A percentile compares a stretch with the other conserved stretches of the same genome.
Evolutionary conservation across 2,888 invertebrate species (phyloP).

Genomic region (Pinctada fucata): DNA sequence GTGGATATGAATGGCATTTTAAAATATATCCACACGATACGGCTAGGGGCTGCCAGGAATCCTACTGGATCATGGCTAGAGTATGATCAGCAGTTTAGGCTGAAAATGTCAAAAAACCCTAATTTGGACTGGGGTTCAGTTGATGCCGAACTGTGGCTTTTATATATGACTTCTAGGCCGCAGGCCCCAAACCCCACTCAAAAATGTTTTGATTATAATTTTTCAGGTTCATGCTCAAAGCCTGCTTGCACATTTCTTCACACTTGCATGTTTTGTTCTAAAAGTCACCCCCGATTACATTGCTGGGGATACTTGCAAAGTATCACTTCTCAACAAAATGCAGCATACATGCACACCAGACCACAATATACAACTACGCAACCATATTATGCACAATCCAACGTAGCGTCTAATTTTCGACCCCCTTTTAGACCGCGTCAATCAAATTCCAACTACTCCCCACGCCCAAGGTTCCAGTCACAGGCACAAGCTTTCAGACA

Average conservation of each 20-base stretch:
- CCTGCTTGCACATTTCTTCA: too few relatives aligned
- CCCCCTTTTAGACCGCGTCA: too few relatives aligned
- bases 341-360: background rate
- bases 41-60: too few relatives aligned
- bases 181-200: background rate
- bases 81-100: constrained; percentile 29
- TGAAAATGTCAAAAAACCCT: constrained; percentile 19
- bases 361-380: background rate
- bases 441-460: background rate
- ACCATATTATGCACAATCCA: too few relatives aligned
- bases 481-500: constrained; percentile 1
- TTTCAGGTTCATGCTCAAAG: too few relatives aligned
- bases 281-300: too few relatives aligned
- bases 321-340: background rate
- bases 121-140: constrained; percentile 18
- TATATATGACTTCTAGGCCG: too few relatives aligned
- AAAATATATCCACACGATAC: constrained; percentile 30
- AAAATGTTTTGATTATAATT: too few relatives aligned
- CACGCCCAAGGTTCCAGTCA: background rate
- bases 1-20: background rate
- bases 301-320: constrained; percentile 12
- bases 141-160: too few relatives aligned
- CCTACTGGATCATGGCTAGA: constrained; percentile 19
- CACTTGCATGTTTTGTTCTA: too few relatives aligned
- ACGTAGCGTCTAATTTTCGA: too few relatives aligned